phyloP scores from a whole-genome alignment of 2,888 invertebrate species.

The Alitta virens region DNA sequence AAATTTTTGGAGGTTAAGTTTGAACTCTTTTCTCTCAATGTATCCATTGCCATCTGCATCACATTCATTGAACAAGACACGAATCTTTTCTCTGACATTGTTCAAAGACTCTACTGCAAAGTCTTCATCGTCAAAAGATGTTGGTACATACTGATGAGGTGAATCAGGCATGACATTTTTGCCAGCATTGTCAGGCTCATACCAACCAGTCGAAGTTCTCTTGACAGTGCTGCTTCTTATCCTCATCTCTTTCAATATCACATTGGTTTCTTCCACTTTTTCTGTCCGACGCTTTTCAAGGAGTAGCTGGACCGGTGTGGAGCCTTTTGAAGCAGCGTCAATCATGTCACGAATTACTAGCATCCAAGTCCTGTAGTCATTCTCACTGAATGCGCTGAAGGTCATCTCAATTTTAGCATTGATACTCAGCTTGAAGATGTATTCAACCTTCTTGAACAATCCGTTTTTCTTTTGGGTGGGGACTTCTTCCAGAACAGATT shows the following conservation, averaged over 20 bases:
- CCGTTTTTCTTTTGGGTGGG: neutral
- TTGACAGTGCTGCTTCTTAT: neutral
- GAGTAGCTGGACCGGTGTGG: slow-evolving; percentile 14
- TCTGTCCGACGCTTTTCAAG: neutral
- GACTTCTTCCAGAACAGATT: neutral
- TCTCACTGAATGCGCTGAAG: slow-evolving; percentile 9
- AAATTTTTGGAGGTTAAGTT: slow-evolving; percentile 19
- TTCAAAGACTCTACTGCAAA: neutral
- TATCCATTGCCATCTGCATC: slow-evolving; percentile 28
- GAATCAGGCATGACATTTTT: neutral
- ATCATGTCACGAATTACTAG: slow-evolving; percentile 7
- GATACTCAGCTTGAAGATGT: slow-evolving; percentile 25
- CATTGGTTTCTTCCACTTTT: neutral
- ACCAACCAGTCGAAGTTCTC: neutral
- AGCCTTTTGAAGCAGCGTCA: slow-evolving; percentile 12
- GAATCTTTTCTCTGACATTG: slow-evolving; percentile 23
- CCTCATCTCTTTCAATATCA: neutral
- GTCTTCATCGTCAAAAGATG: neutral
- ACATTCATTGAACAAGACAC: slow-evolving; percentile 25
- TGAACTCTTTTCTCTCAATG: slow-evolving; percentile 27
- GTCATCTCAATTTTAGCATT: slow-evolving; percentile 23
- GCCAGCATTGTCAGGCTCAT: neutral
- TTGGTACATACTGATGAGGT: neutral
- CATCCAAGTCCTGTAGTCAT: slow-evolving; percentile 14
- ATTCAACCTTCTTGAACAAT: neutral